phyloP scores from a whole-genome alignment of 2,797 vertebrate genomes.

The Rhadinocentrus ornatus region DNA sequence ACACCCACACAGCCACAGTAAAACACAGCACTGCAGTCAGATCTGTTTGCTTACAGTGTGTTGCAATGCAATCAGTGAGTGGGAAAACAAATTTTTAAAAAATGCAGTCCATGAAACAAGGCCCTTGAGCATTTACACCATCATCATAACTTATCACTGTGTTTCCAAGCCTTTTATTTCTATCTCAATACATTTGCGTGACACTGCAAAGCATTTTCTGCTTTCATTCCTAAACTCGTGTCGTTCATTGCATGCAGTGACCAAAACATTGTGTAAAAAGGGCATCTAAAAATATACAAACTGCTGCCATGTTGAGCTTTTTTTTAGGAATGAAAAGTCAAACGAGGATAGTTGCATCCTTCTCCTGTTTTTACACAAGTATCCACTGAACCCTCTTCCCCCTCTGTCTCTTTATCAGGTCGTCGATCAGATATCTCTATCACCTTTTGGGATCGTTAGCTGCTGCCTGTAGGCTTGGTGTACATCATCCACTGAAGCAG shows the following conservation, averaged over 20 bases:
- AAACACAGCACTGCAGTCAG: slow-evolving; percentile 70
- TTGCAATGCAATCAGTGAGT: slow-evolving; percentile 66
- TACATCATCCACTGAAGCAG: slow-evolving; percentile 40
- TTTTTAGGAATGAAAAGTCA: slow-evolving; percentile 65
- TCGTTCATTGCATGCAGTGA: slow-evolving; percentile 44
- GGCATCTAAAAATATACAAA: slow-evolving; percentile 73
- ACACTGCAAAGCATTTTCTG: slow-evolving; percentile 37
- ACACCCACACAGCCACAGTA: slow-evolving; percentile 72
- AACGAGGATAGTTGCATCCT: slow-evolving; percentile 59
- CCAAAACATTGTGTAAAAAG: slow-evolving; percentile 64
- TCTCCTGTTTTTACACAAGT: slow-evolving; percentile 64
- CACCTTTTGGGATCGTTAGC: slow-evolving; percentile 70
- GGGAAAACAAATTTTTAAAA: slow-evolving; percentile 59
- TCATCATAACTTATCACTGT: slow-evolving; percentile 45
- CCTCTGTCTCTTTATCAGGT: slow-evolving; percentile 70
- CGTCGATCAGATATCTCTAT: slow-evolving; percentile 70
- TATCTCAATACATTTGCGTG: slow-evolving; percentile 26
- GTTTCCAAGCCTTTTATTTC: slow-evolving; percentile 17
- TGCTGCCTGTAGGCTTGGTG: slow-evolving; percentile 47
- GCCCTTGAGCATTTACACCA: slow-evolving; percentile 56
- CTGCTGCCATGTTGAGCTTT: slow-evolving; percentile 68
- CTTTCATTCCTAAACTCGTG: slow-evolving; percentile 35
- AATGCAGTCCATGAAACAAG: slow-evolving; percentile 61
- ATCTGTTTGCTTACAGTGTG: slow-evolving; percentile 67
- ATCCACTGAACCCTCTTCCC: slow-evolving; percentile 60